Conservation (phyloP, 2,113 vertebrate species). For the Labeo catla region DNA sequence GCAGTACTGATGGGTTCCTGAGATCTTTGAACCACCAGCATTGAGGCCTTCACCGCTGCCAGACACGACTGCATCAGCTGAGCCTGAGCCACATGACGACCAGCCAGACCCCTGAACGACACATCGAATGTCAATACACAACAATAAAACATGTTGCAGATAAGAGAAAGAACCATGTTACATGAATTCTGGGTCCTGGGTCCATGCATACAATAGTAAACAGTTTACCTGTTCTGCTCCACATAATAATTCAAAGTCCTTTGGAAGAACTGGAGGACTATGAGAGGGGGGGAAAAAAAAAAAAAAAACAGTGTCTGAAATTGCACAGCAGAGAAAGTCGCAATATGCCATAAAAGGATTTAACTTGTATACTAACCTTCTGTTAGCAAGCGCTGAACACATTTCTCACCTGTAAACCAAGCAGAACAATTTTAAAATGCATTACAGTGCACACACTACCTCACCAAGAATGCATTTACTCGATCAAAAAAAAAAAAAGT, state of each 20-base stretch:
- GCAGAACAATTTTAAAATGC: slow-evolving; percentile 30
- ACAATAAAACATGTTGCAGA: neutral
- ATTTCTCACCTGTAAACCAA: slow-evolving; percentile 79
- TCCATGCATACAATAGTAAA: neutral
- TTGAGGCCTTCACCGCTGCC: slow-evolving; percentile 84
- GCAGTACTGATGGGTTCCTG: slow-evolving; percentile 69
- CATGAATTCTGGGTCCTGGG: neutral
- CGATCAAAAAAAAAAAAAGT: no score
- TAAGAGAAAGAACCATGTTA: neutral
- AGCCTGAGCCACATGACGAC: slow-evolving; percentile 86
- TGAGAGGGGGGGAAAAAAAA: slow-evolving; percentile 8
- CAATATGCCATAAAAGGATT: no score
- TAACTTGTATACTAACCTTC: slow-evolving; percentile 78
- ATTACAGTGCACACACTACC: neutral
- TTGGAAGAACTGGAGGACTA: slow-evolving; percentile 88
- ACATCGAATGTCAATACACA: slow-evolving; percentile 61
- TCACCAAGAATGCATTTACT: no score
- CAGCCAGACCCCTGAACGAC: slow-evolving; percentile 76
- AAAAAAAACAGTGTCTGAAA: neutral
- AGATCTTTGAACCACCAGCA: slow-evolving; percentile 86
- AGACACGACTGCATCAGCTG: slow-evolving; percentile 88
- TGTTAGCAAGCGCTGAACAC: slow-evolving; percentile 79
- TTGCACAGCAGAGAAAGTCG: neutral
- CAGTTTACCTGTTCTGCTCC: slow-evolving; percentile 85
- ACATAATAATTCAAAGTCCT: slow-evolving; percentile 79